Base-by-base conservation (phyloP, 2,888 invertebrate species). In the Agrotis segetum region DNA sequence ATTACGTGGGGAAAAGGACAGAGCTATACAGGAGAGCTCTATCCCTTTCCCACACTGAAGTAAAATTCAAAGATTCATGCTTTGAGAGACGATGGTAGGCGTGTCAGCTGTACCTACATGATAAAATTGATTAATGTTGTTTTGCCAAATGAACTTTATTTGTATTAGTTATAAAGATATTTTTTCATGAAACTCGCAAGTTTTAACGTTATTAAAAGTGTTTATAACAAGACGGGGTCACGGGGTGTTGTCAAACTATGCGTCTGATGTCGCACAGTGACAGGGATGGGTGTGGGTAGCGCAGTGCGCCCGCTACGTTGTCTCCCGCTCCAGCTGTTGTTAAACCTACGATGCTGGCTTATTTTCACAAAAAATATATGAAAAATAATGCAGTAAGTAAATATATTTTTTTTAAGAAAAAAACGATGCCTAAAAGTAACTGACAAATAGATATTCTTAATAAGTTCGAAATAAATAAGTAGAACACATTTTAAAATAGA, bases 311-410 rank as follows among this genome's bases (percentile, higher is more conserved):
- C 85, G 81, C 93, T 93, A 93, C 90, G 76, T 93, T 94, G 94
- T 86, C 90, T 91, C 94, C 93, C 93, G 89, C 87, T 91, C 94
- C 94, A 94, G 94, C 94, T 91, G 93, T 88, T 87, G 69, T 85
- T 89, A 88, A 40, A 84, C 80, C 87, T 90, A 91, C 67, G 67
- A 73, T 66, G 85, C 89, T 88, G 89, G 88, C 90, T 82, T 88
- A 88, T 88, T 92, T 90, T 82, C 85, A 79, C 55, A 76, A 2
- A 34, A 16, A 71, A 44, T 44, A 49, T 2, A 34, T 56, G 9
- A 17, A 44, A 4, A 16, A 29, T 55, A 68, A 58, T 34, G 3
- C 52, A 7, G 34, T 7, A 1, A 34, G 7, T 34, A n/a, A n/a
- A n/a, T 34, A 34, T 34, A 34, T 34, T 4, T 34, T 34, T 6